These are phyloP conservation scores for Rhincodon typus DNA, from an alignment of 2,797 vertebrate genomes.

Conservation along the genomic window DNA sequence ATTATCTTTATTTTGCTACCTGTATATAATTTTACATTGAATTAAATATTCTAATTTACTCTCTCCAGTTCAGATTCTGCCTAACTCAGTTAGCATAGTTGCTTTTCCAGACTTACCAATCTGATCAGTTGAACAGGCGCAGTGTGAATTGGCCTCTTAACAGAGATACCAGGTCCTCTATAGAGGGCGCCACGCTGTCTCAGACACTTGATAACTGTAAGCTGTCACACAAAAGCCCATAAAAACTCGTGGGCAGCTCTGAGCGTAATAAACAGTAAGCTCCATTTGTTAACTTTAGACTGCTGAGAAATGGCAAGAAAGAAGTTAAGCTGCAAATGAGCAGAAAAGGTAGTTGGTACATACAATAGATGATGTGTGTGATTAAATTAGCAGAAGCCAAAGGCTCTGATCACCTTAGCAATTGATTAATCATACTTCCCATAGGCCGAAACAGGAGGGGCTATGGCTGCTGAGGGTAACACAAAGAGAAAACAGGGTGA, in stretches of 20 bases:
- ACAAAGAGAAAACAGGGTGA: no score
- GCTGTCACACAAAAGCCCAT: background rate
- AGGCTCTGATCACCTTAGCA: background rate
- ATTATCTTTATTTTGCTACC: background rate
- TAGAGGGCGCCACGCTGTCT: background rate
- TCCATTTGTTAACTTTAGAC: background rate
- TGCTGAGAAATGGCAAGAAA: background rate
- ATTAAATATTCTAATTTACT: background rate
- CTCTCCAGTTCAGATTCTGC: background rate
- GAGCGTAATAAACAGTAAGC: background rate
- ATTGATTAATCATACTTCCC: background rate
- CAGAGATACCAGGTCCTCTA: background rate
- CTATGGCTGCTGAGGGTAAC: no score
- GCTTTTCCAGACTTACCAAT: background rate
- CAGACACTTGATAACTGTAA: no score
- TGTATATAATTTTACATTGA: background rate
- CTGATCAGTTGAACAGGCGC: background rate
- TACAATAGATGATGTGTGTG: background rate
- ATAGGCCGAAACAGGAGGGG: background rate
- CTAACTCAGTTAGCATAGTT: background rate
- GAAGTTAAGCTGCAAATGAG: background rate
- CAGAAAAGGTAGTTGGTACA: background rate
- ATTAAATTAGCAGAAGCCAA: background rate
- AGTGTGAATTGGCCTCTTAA: background rate
- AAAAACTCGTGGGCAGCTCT: background rate